Base-by-base conservation (phyloP, 1,140 invertebrate genomes). In the Luehdorfia chinensis region DNA sequence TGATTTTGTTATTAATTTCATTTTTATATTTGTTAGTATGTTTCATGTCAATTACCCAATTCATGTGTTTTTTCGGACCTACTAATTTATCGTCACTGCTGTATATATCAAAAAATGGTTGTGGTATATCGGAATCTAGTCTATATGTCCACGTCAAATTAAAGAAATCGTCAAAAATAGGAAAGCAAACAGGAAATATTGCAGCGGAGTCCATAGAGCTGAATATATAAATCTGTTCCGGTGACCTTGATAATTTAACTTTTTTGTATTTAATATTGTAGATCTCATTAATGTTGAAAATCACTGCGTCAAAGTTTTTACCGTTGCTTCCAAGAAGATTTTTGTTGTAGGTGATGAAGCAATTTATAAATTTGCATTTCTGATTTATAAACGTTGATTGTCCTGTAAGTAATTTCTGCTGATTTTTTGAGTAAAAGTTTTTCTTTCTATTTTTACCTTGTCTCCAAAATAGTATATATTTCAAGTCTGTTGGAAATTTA, bases 91-190 rank as follows among this genome's bases (percentile, higher is more conserved):
- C 67, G 9, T 72, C 59, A 1, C 1, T 23, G 34, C 71, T 45
- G 15, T 67, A 66, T 11, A 81, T 75, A 43, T 69, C 65, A 15
- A 84, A 54, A 46, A 72, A 77, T n/a, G 76, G 62, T 28, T 72
- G 66, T 2, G 68, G 62, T 34, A 81, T 71, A 53, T 81, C 74
- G 2, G 80, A 84, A 47, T 72, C 46, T 1, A 81, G 48, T 61
- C 64, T 77, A 14, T 84, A 80, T 1, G 78, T 76, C 75, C 75
- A 80, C 0, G 78, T 80, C 61, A 55, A 66, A 19, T 78, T 80
- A 37, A 84, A 84, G 28, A 78, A 84, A 11, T 74, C 44, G 5
- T 81, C 77, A 31, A 67, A 79, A 2, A 50, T 44, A 4, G 56
- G 41, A 34, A 80, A 49, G 41, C 77, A 81, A 0, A 84, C 25